These are phyloP conservation scores for Taenaris catops DNA, from an alignment of 2,888 invertebrate genomes.

Conservation along the genomic window DNA sequence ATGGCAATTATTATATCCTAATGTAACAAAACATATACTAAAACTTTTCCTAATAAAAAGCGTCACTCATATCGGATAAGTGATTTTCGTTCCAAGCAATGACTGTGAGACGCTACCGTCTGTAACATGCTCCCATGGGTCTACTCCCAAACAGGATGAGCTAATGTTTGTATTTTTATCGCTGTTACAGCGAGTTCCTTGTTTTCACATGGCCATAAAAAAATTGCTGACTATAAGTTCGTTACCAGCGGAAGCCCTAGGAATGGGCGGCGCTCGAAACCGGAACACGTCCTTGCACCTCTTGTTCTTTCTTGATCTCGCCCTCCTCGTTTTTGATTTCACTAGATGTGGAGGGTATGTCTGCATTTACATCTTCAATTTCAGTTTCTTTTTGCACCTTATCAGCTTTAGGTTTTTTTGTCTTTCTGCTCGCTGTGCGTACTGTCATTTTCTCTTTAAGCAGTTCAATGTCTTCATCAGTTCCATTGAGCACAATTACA, in stretches of 20 bases:
- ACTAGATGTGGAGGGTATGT: slow-evolving; percentile 29
- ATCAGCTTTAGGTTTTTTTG: slow-evolving; percentile 78
- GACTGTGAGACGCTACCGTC: no score
- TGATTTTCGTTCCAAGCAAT: no score
- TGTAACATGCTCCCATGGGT: no score
- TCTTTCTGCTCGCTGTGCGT: slow-evolving; percentile 84
- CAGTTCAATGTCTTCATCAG: slow-evolving; percentile 85
- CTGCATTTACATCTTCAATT: slow-evolving; percentile 30
- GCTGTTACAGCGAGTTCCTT: no score
- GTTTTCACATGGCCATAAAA: no score
- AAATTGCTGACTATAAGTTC: slow-evolving; percentile 32
- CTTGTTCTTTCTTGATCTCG: slow-evolving; percentile 37
- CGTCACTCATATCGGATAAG: no score
- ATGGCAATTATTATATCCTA: no score
- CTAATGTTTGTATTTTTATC: no score
- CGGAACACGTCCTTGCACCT: slow-evolving; percentile 62
- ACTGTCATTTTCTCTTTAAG: slow-evolving; percentile 83
- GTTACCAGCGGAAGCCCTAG: slow-evolving; percentile 60
- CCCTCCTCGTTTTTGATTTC: slow-evolving; percentile 14
- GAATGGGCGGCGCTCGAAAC: slow-evolving; percentile 50
- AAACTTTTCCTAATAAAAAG: no score
- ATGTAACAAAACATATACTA: no score
- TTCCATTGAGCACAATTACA: slow-evolving; percentile 92
- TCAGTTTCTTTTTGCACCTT: slow-evolving; percentile 42
- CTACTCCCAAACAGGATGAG: no score